Evolutionary conservation across 2,888 invertebrate genomes (phyloP).

Genomic region (Melanchra persicariae): DNA sequence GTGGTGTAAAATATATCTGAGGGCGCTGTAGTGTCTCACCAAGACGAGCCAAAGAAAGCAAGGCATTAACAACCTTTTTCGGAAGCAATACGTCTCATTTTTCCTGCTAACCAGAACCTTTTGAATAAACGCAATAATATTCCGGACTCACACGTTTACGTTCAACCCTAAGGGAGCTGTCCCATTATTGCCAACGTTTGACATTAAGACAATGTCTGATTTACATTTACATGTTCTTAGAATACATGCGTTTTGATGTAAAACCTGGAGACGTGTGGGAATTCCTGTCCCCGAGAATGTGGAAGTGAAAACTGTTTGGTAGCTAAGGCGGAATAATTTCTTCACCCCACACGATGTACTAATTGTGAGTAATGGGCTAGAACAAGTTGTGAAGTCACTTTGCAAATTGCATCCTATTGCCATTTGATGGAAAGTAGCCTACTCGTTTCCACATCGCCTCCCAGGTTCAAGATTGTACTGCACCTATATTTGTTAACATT

Average conservation of each 20-base stretch:
- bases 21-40: no score
- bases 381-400: neutral
- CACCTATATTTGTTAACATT: neutral
- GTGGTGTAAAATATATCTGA: no score
- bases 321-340: neutral
- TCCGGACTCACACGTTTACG: constrained; percentile 2
- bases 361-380: constrained; percentile 11
- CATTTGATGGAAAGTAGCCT: neutral
- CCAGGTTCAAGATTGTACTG: neutral
- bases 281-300: constrained; percentile 22
- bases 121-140: neutral
- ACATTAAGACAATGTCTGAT: constrained; percentile 53
- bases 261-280: constrained; percentile 37
- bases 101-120: neutral
- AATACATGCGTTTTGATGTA: constrained; percentile 33
- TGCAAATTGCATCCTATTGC: neutral
- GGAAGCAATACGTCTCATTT: neutral
- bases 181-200: constrained; percentile 44
- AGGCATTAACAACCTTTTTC: no score
- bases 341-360: neutral
- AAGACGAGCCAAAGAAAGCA: no score
- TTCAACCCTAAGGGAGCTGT: constrained; percentile 34
- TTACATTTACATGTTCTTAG: constrained; percentile 44
- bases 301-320: neutral
- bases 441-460: neutral